These are phyloP conservation scores for Typhlichthys eigenmanni DNA, from an alignment of 2,797 vertebrate genomes.

Conservation along the genomic window DNA sequence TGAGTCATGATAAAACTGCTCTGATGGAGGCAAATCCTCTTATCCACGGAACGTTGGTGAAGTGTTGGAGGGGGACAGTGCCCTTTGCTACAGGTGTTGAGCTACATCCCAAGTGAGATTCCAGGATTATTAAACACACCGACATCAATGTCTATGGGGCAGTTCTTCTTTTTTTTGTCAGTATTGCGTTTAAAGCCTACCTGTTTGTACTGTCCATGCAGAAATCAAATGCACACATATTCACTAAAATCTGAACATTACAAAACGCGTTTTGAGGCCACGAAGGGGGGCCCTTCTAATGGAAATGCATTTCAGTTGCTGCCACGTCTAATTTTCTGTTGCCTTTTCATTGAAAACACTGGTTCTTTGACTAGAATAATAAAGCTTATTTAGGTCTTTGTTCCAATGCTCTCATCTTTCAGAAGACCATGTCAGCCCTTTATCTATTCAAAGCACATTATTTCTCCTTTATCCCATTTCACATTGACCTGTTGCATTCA, in stretches of 20 bases:
- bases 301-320: slow-evolving; percentile 65
- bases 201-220: neutral
- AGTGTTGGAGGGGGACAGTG: slow-evolving; percentile 12
- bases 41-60: slow-evolving; percentile 33
- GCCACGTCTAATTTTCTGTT: slow-evolving; percentile 60
- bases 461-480: slow-evolving; percentile 56
- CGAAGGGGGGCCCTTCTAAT: slow-evolving; percentile 58
- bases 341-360: slow-evolving; percentile 63
- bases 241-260: slow-evolving; percentile 19
- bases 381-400: slow-evolving; percentile 52
- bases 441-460: slow-evolving; percentile 56
- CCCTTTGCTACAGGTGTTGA: slow-evolving; percentile 50
- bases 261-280: slow-evolving; percentile 41
- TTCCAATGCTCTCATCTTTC: slow-evolving; percentile 58
- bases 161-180: neutral
- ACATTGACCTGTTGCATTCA: slow-evolving; percentile 43
- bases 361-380: slow-evolving; percentile 51
- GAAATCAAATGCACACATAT: neutral
- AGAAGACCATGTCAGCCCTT: slow-evolving; percentile 53
- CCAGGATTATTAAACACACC: slow-evolving; percentile 55
- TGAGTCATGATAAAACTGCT: slow-evolving; percentile 72
- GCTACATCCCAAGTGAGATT: slow-evolving; percentile 48
- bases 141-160: slow-evolving; percentile 23
- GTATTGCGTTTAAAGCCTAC: neutral
- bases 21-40: slow-evolving; percentile 68